These are phyloP conservation scores for Mactra quadrangularis DNA, from an alignment of 1,140 invertebrate genomes.

Conservation along the genomic window DNA sequence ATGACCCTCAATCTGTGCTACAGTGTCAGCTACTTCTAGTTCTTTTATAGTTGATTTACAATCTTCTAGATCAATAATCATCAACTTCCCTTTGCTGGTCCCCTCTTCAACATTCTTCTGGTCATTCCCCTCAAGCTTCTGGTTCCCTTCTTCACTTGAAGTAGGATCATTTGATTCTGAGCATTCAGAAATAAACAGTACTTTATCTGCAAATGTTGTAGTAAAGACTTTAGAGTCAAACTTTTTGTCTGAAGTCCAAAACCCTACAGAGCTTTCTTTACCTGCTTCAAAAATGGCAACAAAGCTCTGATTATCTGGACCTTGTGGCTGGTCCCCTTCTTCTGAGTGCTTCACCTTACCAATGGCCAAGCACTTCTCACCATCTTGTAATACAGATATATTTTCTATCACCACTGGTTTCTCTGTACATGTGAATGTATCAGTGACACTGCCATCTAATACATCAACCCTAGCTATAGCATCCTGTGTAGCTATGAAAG, in stretches of 20 bases:
- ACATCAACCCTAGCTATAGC: constrained; percentile 18
- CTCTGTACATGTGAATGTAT: constrained; percentile 10
- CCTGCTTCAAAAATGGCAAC: constrained; percentile 39
- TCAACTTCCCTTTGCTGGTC: neutral
- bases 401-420: constrained; percentile 25
- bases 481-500: neutral
- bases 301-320: constrained; percentile 28
- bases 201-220: neutral
- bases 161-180: neutral
- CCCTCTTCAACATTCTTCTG: neutral
- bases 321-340: constrained; percentile 8
- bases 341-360: constrained; percentile 2
- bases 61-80: neutral
- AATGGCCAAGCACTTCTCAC: constrained; percentile 11
- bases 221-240: neutral
- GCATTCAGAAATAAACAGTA: constrained; percentile 1
- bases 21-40: constrained; percentile 6
- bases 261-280: constrained; percentile 1
- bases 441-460: neutral
- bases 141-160: no score
- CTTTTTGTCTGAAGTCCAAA: neutral
- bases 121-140: no score
- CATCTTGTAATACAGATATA: constrained; percentile 15
- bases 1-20: neutral
- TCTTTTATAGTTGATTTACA: neutral